These are phyloP conservation scores for Zootermopsis nevadensis DNA, from an alignment of 2,888 invertebrate species.

Conservation along the genomic window DNA sequence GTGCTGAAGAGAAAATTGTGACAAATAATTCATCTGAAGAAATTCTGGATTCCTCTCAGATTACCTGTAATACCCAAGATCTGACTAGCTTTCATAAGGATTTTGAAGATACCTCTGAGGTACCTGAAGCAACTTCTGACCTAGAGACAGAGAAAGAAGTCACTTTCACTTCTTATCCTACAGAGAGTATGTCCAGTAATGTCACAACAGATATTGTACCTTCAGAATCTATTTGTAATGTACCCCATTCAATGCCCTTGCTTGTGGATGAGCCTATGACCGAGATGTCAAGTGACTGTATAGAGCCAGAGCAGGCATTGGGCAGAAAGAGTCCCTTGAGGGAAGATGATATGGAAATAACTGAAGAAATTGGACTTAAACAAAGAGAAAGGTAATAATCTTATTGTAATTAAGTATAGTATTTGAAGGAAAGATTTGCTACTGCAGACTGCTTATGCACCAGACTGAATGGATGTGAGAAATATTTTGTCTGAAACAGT, in stretches of 20 bases:
- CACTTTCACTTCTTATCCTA: background rate
- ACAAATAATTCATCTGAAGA: conserved; percentile 12
- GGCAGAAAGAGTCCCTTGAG: background rate
- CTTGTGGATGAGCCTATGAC: conserved; percentile 25
- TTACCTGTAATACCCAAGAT: background rate
- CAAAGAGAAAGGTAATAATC: conserved; percentile 42
- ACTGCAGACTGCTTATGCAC: background rate
- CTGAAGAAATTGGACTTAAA: conserved; percentile 11
- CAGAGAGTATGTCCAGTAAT: background rate
- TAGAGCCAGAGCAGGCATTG: background rate
- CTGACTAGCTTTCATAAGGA: background rate
- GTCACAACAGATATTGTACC: background rate
- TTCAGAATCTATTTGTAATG: background rate
- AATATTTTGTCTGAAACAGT: background rate
- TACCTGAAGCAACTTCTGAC: background rate
- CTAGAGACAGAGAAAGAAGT: background rate
- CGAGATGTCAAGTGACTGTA: background rate
- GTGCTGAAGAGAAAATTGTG: background rate
- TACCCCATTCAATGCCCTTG: conserved; percentile 42
- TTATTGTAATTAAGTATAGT: background rate
- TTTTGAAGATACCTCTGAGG: background rate
- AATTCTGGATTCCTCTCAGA: background rate
- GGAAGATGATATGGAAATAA: conserved; percentile 10
- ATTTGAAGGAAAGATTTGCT: background rate
- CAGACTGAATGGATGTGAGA: background rate